These are phyloP conservation scores for Amblyornis subalaris DNA, from an alignment of 2,113 vertebrate species.

Conservation along the genomic window DNA sequence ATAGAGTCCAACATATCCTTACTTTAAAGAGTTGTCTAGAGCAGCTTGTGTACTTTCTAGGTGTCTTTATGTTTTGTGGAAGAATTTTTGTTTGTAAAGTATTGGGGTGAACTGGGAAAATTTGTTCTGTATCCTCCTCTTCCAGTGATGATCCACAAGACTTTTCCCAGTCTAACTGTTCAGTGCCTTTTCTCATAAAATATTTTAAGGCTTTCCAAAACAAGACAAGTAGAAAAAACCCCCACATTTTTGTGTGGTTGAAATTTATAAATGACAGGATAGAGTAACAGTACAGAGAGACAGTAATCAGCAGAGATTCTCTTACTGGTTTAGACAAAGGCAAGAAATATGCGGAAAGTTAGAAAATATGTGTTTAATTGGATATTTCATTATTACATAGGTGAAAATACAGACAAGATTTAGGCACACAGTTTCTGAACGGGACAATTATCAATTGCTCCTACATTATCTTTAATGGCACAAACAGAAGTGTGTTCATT, in stretches of 20 bases:
- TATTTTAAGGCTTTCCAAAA: background rate
- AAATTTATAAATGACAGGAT: background rate
- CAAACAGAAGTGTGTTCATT: background rate
- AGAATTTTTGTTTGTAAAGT: background rate
- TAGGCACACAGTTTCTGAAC: background rate
- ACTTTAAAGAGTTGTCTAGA: background rate
- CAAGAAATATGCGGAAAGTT: background rate
- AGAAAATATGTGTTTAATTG: background rate
- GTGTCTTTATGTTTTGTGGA: background rate
- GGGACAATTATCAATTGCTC: background rate
- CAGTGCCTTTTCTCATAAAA: background rate
- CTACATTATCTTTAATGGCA: background rate
- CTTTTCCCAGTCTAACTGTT: background rate
- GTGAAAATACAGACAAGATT: background rate
- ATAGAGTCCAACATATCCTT: background rate
- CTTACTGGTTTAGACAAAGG: background rate
- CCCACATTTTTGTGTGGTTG: accelerated
- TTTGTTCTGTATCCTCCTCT: background rate
- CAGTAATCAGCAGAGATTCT: background rate
- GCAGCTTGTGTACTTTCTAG: background rate
- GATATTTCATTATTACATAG: background rate
- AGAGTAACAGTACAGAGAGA: background rate
- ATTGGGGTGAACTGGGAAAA: background rate
- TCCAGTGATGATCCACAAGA: background rate
- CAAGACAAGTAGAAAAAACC: background rate